Conservation (phyloP, 1,140 invertebrate genomes). For the Neuroterus valhalla region DNA sequence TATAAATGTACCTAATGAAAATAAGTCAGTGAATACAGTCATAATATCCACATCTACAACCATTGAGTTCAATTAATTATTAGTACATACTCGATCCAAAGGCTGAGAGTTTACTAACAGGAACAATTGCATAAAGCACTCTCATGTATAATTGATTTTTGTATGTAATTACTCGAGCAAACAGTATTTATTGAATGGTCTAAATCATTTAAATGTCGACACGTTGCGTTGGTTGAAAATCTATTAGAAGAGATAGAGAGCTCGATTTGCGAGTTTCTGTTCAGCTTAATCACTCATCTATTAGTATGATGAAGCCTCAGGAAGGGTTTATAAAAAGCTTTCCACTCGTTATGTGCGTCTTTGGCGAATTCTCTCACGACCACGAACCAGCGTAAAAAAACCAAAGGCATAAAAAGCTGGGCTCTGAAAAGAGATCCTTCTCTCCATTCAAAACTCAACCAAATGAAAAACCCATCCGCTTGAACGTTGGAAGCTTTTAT, state of each 20-base stretch:
- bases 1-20: too few relatives aligned
- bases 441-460: slow-evolving; percentile 67
- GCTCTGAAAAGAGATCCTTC: slow-evolving; percentile 66
- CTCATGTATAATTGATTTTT: slow-evolving; percentile 2
- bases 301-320: slow-evolving; percentile 47
- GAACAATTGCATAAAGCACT: slow-evolving; percentile 5
- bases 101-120: background rate
- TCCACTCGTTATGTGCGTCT: slow-evolving; percentile 62
- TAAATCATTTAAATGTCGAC: slow-evolving; percentile 14
- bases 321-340: slow-evolving; percentile 52
- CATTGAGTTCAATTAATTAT: slow-evolving; percentile 4
- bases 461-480: slow-evolving; percentile 62
- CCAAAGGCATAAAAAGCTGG: slow-evolving; percentile 66
- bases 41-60: too few relatives aligned
- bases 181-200: background rate
- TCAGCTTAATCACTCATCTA: slow-evolving; percentile 63
- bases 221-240: slow-evolving; percentile 1
- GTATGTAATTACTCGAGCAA: slow-evolving; percentile 9
- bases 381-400: slow-evolving; percentile 46
- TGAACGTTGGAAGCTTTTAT: slow-evolving; percentile 61
- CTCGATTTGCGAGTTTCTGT: slow-evolving; percentile 49
- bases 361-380: slow-evolving; percentile 59
- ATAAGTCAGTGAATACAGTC: too few relatives aligned
- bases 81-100: background rate
- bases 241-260: background rate